Evolutionary conservation across 2,113 vertebrate genomes (phyloP).

Genomic region (Ibidorhyncha struthersii): DNA sequence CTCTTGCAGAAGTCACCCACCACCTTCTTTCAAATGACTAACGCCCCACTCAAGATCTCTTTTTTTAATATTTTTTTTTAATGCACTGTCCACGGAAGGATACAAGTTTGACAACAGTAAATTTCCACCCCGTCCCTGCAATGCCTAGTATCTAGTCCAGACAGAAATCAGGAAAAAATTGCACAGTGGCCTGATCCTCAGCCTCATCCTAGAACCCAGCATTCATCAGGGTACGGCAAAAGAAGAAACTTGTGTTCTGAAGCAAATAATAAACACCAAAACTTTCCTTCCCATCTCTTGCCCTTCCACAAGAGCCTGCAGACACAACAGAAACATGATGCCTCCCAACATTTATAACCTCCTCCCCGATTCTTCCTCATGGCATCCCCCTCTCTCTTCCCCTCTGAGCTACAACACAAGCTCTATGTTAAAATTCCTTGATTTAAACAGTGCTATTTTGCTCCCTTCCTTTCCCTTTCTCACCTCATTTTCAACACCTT

Average conservation of each 20-base stretch:
- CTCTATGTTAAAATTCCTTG: neutral
- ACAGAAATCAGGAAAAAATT: neutral
- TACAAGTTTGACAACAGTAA: neutral
- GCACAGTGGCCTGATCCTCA: too few relatives aligned
- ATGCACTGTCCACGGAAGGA: neutral
- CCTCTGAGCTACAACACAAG: neutral
- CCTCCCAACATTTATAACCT: neutral
- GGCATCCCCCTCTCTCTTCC: neutral
- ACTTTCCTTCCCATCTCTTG: neutral
- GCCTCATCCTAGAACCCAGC: neutral
- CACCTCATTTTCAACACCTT: neutral
- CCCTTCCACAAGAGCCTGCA: neutral
- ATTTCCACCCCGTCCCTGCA: neutral
- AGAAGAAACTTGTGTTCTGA: neutral
- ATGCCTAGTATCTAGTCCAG: neutral
- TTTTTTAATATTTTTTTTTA: neutral
- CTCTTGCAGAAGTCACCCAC: neutral
- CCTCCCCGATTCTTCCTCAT: accelerated
- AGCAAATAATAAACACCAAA: neutral
- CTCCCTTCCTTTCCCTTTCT: neutral
- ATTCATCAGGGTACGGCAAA: neutral
- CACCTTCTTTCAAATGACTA: neutral
- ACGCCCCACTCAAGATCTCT: accelerated
- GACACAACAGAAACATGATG: neutral
- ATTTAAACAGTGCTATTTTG: neutral